Base-by-base conservation (phyloP, 1,140 invertebrate species). In the Ostrea edulis region DNA sequence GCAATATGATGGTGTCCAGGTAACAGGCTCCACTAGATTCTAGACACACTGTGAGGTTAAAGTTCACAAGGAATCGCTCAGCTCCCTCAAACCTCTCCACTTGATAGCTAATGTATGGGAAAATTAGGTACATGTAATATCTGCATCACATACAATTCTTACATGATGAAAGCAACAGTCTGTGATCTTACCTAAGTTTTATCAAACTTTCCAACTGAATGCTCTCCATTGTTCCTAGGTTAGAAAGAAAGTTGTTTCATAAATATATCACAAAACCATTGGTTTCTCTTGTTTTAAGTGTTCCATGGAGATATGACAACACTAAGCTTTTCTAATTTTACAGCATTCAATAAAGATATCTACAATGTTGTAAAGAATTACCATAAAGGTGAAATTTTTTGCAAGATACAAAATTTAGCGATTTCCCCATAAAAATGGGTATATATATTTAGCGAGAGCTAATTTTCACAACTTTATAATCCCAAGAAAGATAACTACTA, bases 41-140 rank as follows among this genome's bases (percentile, higher is more conserved):
- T 17, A 84, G 55, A 84, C 88, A 89, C 20, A 89, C 85, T 62
- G 81, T 89, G 22, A 89, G 20, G 53, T 87, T 89, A 0, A 89
- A 22, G 44, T 62, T 86, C 9, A 89, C 55, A 29, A 86, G 22
- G 58, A 87, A 89, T 65, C 53, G 68, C 35, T 58, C 84, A 29
- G 81, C 81, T 17, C 35, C 81, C 5, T 53, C 29, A 55, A 86
- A 54, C 25, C 84, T 84, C 51, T 86, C 88, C 68, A 77, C 68
- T 12, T 14, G 68, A 9, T 77, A 77, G 29, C 68, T 77, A 44
- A n/a, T 62, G 17, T 8, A 62, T n/a, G n/a, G 4, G 20, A 62
- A 62, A 62, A 62, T 20, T 7, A n/a, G n/a, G 17, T 20, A 62
- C 8, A 4, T 7, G n/a, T 14, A 14, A 58, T 5, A 12, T 4